Evolutionary conservation across 2,113 vertebrate genomes (phyloP), one percentile per base, ranked within the genome.

Genomic region (Oryzias melastigma): DNA sequence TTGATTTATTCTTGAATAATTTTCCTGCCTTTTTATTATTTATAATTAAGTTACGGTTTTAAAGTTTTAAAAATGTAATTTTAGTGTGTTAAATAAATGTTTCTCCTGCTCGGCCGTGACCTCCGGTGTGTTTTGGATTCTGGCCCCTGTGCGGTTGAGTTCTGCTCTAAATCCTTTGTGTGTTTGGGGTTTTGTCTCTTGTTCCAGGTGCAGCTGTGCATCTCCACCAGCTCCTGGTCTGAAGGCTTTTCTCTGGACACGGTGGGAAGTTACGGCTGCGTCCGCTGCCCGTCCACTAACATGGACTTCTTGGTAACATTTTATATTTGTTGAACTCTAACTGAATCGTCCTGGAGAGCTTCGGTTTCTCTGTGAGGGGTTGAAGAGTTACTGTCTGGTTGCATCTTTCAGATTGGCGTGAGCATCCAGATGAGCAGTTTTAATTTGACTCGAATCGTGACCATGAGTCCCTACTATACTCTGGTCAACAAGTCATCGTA

Each of bases 361-460:
- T 8, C 35, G 12, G 35, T 35, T 35, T 35, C 10, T 3, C 35
- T 35, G 35, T 12, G 35, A 35, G 35, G 35, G 3, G 35, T 2
- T 10, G 3, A 12, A 35, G 10, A 35, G 35, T 35, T 2, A 47
- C 8, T 7, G 44, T 46, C n/a, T 18, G n/a, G 19, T 40, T 29
- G n/a, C 47, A 18, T 68, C 6, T 46, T 65, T 19, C 71, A 99
- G 97, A 92, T 99, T 68, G 97, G 97, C 2, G 93, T 99, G 3
- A 95, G 93, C 54, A 99, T 99, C 87, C 93, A 92, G 83, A 94
- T 99, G 93, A 98, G 97, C 88, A 97, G 94, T 64, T 99, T 95
- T 75, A 98, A 97, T 73, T 91, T 98, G 75, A 95, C 93, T 1
- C 84, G 96, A 62, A 92, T 99, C 20, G 93, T 99, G 60, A 97